Evolutionary conservation across 2,888 invertebrate genomes (phyloP), one percentile per base, ranked within the genome.

Genomic region (Drosophila recens): DNA sequence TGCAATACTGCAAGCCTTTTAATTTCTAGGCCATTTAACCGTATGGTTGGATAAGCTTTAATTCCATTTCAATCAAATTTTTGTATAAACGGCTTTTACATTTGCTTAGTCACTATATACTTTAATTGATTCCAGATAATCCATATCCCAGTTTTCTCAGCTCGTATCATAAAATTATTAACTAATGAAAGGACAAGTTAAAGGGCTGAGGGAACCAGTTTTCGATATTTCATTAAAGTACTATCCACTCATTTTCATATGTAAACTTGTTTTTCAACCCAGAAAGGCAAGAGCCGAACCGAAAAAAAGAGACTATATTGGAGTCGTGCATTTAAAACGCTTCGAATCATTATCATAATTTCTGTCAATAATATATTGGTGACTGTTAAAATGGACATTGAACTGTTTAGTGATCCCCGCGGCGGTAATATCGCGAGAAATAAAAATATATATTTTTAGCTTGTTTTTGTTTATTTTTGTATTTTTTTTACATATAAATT

Each of bases 171-270:
- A 40, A 3, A 9, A 6, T 17, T 17, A 49, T 33, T 30, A 49
- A 33, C 40, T 34, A 4, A 36, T 42, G 34, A n/a, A 54, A 52
- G 53, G 17, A 67, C 67, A 75, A 72, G 76, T 75, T 61, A 75
- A 75, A 75, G 76, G 76, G 56, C 45, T 52, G 3, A 48, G 23
- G n/a, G 36, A 70, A 63, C 49, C 46, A 59, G 79, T 79, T 75
- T 17, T 42, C 17, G 45, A 51, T 62, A 48, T 36, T 38, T 20
- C 15, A 15, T 10, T 40, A 40, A 40, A 40, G 15, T 36, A 36
- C 3, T 15, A 40, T 40, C 15, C 9, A 9, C 15, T 15, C 17
- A 3, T 6, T n/a, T 42, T n/a, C 4, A 17, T 17, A 15, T 17
- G 17, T 42, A 42, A 72, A 72, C 72, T 49, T 59, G 72, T 72